These are phyloP conservation scores for Propithecus coquereli DNA, from an alignment of 2,113 vertebrate species.

Conservation along the genomic window DNA sequence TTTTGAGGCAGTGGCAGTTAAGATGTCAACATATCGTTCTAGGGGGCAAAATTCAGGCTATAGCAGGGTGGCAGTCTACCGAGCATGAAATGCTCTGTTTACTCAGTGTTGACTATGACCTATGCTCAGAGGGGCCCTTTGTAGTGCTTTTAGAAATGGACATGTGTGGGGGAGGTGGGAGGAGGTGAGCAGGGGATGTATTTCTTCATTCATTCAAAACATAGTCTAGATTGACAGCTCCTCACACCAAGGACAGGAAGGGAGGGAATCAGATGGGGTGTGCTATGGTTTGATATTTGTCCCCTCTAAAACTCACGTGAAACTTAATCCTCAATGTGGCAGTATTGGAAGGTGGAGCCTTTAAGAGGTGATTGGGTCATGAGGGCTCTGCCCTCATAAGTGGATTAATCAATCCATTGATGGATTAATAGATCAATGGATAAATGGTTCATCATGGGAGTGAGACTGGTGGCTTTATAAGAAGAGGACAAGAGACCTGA, in stretches of 20 bases:
- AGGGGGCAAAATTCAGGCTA: not conserved
- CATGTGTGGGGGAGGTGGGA: not conserved
- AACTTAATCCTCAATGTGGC: not conserved
- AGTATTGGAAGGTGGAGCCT: not conserved
- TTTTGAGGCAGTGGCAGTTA: not conserved
- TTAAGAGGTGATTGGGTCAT: not conserved
- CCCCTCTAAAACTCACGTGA: not conserved
- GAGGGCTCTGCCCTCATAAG: not conserved
- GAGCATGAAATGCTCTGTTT: not conserved
- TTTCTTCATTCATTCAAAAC: not conserved
- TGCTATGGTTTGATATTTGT: not conserved
- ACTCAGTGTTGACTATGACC: not conserved
- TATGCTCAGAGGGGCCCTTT: not conserved
- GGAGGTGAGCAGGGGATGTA: not conserved
- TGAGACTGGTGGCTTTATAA: not conserved
- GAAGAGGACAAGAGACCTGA: not conserved
- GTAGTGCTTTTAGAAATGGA: not conserved
- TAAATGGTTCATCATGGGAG: not conserved
- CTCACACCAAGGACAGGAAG: not conserved
- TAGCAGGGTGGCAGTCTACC: no score
- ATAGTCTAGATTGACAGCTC: not conserved
- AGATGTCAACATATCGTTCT: not conserved
- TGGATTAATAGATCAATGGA: not conserved
- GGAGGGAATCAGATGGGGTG: not conserved
- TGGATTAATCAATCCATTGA: not conserved